Percentiles rank a stretch among this genome's conserved stretches.
Evolutionary conservation across 2,888 invertebrate genomes (phyloP).

Genomic region (Tethea ocularis): DNA sequence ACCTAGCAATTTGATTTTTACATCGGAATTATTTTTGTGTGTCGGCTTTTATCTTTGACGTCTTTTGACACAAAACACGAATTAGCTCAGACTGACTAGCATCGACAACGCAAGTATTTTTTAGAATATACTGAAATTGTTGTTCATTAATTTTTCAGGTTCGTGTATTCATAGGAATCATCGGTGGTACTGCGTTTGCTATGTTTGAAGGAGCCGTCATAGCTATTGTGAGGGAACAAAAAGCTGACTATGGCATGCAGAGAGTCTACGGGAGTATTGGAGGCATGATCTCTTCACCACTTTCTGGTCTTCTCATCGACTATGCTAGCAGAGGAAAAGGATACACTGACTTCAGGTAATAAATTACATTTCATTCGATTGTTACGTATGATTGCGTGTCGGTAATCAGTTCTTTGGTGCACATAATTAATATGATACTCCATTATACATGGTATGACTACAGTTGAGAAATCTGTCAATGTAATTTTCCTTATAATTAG

Average conservation of each 20-base stretch:
- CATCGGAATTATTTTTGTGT: no score
- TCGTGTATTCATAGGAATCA: constrained; percentile 85
- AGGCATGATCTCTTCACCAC: constrained; percentile 91
- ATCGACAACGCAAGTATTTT: no score
- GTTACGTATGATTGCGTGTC: neutral
- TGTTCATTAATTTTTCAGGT: constrained; percentile 50
- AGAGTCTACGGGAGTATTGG: constrained; percentile 90
- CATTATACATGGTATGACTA: neutral
- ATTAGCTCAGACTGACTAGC: no score
- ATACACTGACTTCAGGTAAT: constrained; percentile 89
- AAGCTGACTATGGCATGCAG: constrained; percentile 91
- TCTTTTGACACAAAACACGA: no score
- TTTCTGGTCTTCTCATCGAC: constrained; percentile 89
- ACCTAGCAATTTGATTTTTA: no score
- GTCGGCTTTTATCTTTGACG: no score
- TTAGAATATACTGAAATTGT: neutral
- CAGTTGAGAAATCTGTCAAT: neutral
- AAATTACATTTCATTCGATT: neutral
- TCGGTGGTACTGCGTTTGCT: constrained; percentile 89
- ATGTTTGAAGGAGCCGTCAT: constrained; percentile 93
- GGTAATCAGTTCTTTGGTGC: neutral
- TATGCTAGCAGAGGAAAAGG: constrained; percentile 88
- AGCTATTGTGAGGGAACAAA: constrained; percentile 88
- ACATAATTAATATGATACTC: neutral
- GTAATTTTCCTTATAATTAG: neutral